These are phyloP conservation scores for Lophius piscatorius DNA, from an alignment of 2,113 vertebrate species.

Conservation along the genomic window DNA sequence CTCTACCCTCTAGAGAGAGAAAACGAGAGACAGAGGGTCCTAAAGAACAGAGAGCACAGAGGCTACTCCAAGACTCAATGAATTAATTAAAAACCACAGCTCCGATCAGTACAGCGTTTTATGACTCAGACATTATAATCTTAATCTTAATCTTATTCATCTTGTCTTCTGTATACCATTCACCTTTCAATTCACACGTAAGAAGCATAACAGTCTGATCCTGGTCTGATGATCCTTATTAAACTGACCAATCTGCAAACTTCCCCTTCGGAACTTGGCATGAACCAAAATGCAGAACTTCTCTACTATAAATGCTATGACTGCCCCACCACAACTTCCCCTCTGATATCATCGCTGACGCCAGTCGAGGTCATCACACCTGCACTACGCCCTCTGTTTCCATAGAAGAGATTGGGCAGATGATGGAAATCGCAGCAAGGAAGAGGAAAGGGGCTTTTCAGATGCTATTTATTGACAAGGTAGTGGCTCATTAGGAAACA, in stretches of 20 bases:
- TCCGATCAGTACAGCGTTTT: background rate
- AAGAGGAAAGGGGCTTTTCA: constrained; percentile 4
- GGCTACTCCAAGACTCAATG: constrained; percentile 24
- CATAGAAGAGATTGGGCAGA: background rate
- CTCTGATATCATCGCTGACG: constrained; percentile 41
- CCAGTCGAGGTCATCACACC: constrained; percentile 13
- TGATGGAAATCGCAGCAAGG: background rate
- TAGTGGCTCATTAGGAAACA: constrained; percentile 18
- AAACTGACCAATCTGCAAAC: constrained; percentile 11
- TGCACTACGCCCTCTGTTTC: constrained; percentile 4
- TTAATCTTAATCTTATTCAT: background rate
- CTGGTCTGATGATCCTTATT: background rate
- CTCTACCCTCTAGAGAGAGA: constrained; percentile 35
- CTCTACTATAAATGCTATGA: background rate
- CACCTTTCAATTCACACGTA: background rate
- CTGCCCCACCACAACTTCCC: constrained; percentile 32
- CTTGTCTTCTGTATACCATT: constrained; percentile 13
- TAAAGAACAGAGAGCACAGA: constrained; percentile 8
- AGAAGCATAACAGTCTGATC: no score
- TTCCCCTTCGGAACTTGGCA: constrained; percentile 22
- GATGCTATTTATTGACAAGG: constrained; percentile 2
- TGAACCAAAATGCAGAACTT: background rate
- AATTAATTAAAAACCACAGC: constrained; percentile 35
- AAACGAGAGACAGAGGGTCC: constrained; percentile 19
- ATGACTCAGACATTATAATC: background rate